A percentile compares a stretch with the other conserved stretches of the same genome.
Conservation (phyloP, 2,888 invertebrate species). For the Andrena trimmerana region DNA sequence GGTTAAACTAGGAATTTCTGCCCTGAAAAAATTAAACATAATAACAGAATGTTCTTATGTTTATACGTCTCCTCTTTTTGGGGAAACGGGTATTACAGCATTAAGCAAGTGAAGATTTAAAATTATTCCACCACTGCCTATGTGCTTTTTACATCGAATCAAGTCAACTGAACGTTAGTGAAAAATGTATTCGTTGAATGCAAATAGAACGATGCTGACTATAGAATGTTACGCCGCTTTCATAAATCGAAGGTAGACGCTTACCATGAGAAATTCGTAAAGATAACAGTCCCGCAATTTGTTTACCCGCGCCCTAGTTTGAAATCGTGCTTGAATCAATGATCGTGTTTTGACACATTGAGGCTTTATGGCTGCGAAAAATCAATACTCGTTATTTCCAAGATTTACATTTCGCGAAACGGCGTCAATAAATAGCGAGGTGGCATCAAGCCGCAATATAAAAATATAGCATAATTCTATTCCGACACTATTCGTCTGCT, state of each 20-base stretch:
- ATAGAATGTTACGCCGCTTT: neutral
- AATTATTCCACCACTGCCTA: no score
- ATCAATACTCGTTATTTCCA: conserved; percentile 15
- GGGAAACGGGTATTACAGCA: no score
- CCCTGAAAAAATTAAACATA: no score
- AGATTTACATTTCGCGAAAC: conserved; percentile 8
- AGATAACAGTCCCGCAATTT: neutral
- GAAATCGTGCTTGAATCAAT: conserved; percentile 14
- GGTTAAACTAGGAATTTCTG: no score
- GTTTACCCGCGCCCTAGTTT: conserved; percentile 9
- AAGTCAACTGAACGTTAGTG: neutral
- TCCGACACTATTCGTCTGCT: neutral
- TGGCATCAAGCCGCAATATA: neutral
- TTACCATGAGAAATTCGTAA: conserved; percentile 2
- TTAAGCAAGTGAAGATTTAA: no score
- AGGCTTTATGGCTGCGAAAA: neutral
- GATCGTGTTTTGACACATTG: conserved; percentile 14
- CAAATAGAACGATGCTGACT: neutral
- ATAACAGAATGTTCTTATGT: no score
- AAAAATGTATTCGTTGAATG: neutral
- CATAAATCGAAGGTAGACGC: conserved; percentile 7
- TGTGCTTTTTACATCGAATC: no score
- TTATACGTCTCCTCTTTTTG: no score
- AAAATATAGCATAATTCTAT: neutral
- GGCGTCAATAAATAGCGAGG: neutral